Evolutionary conservation across 37 sponge, comb jelly and placozoan species (phyloP).

Genomic region (Geodia barretti): DNA sequence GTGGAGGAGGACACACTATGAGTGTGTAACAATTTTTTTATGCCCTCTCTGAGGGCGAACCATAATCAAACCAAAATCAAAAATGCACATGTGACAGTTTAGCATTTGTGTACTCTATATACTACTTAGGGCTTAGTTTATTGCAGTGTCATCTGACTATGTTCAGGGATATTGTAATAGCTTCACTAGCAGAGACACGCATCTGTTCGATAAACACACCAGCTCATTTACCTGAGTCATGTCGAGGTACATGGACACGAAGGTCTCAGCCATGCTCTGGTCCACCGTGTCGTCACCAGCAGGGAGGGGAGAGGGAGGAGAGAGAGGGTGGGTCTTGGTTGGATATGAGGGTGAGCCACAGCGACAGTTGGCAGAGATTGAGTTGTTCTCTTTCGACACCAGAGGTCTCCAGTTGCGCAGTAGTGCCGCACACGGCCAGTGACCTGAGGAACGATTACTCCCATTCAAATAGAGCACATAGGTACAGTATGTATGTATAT

Average conservation of each 20-base stretch:
- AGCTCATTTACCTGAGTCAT: neutral
- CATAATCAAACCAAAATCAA: neutral
- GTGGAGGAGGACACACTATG: constrained; percentile 73
- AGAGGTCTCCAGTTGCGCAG: neutral
- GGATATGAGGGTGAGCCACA: too few relatives aligned
- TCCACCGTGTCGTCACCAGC: constrained; percentile 10
- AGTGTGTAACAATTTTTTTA: constrained; percentile 61
- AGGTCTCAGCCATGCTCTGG: constrained; percentile 49
- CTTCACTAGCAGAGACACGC: too few relatives aligned
- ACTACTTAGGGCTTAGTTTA: too few relatives aligned
- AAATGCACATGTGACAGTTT: too few relatives aligned
- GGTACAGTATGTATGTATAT: too few relatives aligned
- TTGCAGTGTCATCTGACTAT: too few relatives aligned
- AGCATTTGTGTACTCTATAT: too few relatives aligned
- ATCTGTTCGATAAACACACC: too few relatives aligned
- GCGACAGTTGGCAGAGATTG: neutral
- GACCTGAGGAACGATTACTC: neutral
- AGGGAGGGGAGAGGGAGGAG: neutral
- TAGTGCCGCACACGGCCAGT: neutral
- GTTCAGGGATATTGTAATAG: too few relatives aligned
- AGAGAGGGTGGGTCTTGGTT: neutral
- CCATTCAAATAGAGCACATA: too few relatives aligned
- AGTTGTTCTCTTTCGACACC: neutral
- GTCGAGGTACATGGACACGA: constrained; percentile 36
- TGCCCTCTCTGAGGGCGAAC: constrained; percentile 22